phyloP scores from a whole-genome alignment of 2,888 invertebrate species.

The Drosophila phalerata region DNA sequence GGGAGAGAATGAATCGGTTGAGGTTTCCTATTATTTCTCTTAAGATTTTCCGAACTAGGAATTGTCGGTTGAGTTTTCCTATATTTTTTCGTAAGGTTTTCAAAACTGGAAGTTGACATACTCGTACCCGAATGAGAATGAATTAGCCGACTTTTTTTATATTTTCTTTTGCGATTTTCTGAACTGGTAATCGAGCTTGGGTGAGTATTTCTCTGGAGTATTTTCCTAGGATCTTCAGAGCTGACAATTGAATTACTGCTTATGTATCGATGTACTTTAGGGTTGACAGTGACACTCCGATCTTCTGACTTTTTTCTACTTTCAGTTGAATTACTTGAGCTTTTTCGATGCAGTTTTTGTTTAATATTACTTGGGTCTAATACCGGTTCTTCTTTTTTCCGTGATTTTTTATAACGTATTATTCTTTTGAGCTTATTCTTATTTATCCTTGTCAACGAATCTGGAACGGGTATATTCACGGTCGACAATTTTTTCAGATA shows the following conservation, averaged over 20 bases:
- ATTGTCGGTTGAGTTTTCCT: too few relatives aligned
- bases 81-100: neutral
- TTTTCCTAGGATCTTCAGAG: neutral
- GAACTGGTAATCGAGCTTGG: too few relatives aligned
- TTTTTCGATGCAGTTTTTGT: neutral
- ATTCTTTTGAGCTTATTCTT: neutral
- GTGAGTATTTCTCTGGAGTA: neutral
- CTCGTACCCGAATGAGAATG: too few relatives aligned
- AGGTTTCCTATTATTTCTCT: too few relatives aligned
- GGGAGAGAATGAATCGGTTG: too few relatives aligned
- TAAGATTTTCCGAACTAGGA: too few relatives aligned
- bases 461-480: neutral
- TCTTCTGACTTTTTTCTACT: neutral
- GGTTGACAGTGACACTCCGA: too few relatives aligned
- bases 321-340: neutral
- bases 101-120: too few relatives aligned
- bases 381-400: too few relatives aligned
- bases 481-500: neutral
- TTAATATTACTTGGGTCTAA: neutral
- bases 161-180: too few relatives aligned
- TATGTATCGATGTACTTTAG: neutral
- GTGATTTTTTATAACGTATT: too few relatives aligned
- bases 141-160: too few relatives aligned
- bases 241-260: neutral
- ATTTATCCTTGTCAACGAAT: neutral